These are phyloP conservation scores for Miniopterus natalensis DNA, from an alignment of 2,113 vertebrate species.

Conservation along the genomic window DNA sequence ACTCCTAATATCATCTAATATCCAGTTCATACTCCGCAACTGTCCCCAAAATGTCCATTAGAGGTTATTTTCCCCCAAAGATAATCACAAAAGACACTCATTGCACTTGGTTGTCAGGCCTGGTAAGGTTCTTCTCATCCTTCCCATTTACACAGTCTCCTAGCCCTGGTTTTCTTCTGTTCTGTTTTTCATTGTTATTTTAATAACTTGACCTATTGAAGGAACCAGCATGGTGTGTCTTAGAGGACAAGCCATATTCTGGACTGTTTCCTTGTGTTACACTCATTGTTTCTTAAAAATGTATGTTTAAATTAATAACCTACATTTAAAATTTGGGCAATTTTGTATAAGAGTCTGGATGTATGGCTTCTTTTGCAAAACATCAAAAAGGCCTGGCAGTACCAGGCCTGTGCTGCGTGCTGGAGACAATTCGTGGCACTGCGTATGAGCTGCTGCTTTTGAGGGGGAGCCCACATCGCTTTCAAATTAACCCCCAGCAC, in stretches of 20 bases:
- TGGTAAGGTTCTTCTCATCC: not conserved
- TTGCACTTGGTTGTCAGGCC: not conserved
- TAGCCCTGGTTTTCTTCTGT: not conserved
- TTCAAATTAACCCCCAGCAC: not conserved
- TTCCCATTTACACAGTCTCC: not conserved
- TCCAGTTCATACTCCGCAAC: not conserved
- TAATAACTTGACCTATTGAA: not conserved
- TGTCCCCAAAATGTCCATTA: not conserved
- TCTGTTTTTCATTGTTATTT: not conserved
- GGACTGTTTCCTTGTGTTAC: not conserved
- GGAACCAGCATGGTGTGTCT: not conserved
- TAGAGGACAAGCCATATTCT: not conserved
- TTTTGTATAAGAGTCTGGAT: slow-evolving; percentile 38
- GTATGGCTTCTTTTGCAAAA: slow-evolving; percentile 41
- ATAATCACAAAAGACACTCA: not conserved
- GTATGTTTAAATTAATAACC: not conserved
- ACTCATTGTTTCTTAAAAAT: not conserved
- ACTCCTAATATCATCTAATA: not conserved
- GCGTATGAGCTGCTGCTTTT: no score
- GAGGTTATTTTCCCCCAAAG: not conserved
- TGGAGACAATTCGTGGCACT: not conserved
- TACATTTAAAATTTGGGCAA: slow-evolving; percentile 44
- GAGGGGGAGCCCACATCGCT: no score
- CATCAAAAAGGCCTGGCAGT: not conserved
- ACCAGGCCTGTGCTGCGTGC: not conserved